phyloP scores from a whole-genome alignment of 2,888 invertebrate genomes.

The Conus canariensis region DNA sequence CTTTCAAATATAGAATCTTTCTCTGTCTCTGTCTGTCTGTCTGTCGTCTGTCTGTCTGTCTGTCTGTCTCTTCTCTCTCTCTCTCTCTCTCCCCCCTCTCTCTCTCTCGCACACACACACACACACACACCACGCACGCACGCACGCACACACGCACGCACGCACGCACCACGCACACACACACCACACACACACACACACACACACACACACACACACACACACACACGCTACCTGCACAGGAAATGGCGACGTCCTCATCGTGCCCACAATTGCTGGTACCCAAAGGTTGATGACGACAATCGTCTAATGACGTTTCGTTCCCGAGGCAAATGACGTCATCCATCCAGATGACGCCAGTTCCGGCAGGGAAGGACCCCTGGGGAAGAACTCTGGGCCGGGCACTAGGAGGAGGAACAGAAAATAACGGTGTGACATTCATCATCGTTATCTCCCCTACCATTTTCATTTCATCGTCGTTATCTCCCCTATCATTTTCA shows the following conservation, averaged over 20 bases:
- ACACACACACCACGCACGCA: too few species aligned
- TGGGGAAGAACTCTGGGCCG: neutral
- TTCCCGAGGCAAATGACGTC: constrained; percentile 63
- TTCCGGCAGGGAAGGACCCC: constrained; percentile 52
- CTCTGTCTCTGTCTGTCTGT: too few species aligned
- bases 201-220: constrained; percentile 8
- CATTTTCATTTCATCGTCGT: neutral
- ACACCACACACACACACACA: constrained; percentile 5
- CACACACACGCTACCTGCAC: constrained; percentile 47
- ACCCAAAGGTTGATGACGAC: constrained; percentile 62
- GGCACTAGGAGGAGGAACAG: neutral
- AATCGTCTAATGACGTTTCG: constrained; percentile 61
- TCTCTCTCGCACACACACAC: too few species aligned
- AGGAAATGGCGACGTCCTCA: constrained; percentile 66
- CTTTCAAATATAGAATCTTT: too few species aligned
- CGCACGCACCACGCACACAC: neutral
- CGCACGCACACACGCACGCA: too few species aligned
- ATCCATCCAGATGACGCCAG: constrained; percentile 64
- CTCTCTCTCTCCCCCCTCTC: too few species aligned
- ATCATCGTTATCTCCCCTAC: neutral
- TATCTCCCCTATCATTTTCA: too few species aligned
- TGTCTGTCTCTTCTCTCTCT: too few species aligned
- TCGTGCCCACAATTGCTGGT: constrained; percentile 59
- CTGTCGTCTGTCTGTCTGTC: too few species aligned
- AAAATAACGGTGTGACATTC: neutral